Conservation (phyloP, 2,888 invertebrate genomes). For the Oeneis ivallda region DNA sequence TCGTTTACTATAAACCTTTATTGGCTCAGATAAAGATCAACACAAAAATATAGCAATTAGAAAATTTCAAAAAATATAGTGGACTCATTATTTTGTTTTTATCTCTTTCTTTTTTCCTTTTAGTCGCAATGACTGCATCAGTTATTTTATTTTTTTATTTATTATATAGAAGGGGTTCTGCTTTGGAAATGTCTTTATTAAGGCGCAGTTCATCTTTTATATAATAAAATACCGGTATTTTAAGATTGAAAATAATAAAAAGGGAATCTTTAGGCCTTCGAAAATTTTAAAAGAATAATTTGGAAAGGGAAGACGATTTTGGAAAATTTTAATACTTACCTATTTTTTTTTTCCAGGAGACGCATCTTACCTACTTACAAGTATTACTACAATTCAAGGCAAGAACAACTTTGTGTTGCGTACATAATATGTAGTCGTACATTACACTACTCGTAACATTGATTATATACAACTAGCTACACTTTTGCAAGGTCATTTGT, state of each 20-base stretch:
- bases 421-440: conserved; percentile 18
- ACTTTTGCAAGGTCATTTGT: conserved; percentile 30
- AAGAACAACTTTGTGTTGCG: conserved; percentile 33
- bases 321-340: not conserved
- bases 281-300: not conserved
- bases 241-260: not conserved
- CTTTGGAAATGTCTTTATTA: not conserved
- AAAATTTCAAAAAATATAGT: conserved; percentile 8
- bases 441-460: conserved; percentile 35
- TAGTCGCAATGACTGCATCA: not conserved
- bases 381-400: conserved; percentile 28
- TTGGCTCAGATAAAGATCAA: not conserved
- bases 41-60: not conserved
- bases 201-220: not conserved
- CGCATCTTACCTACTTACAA: conserved; percentile 13
- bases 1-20: not conserved
- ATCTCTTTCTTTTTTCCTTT: not conserved
- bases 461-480: conserved; percentile 40
- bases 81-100: not conserved
- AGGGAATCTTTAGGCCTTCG: conserved; percentile 8
- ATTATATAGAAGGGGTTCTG: not conserved
- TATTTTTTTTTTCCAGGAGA: not conserved
- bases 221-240: not conserved
- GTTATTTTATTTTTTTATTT: not conserved
- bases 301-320: conserved; percentile 3